Conservation (phyloP, 2,797 vertebrate genomes). For the Falco naumanni region DNA sequence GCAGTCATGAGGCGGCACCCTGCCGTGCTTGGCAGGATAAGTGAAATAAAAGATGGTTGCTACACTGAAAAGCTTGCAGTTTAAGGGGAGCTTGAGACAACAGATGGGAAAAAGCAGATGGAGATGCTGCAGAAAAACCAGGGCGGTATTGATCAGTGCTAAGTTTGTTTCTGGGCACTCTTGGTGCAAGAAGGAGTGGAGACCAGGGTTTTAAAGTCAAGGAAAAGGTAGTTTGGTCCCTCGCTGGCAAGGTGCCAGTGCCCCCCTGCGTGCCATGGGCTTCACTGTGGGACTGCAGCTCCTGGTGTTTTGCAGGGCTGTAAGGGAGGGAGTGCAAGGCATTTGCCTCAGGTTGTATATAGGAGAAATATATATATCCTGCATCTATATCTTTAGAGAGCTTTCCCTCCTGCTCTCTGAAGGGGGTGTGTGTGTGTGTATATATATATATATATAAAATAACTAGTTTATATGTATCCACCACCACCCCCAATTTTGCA, state of each 20-base stretch:
- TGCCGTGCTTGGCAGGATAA: slow-evolving; percentile 25
- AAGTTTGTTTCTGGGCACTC: not conserved
- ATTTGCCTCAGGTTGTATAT: not conserved
- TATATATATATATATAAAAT: not conserved
- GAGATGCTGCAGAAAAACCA: slow-evolving; percentile 14
- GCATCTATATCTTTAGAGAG: not conserved
- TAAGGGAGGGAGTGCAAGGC: not conserved
- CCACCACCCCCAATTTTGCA: not conserved
- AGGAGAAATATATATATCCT: not conserved
- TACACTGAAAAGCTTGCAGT: not conserved
- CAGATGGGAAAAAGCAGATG: slow-evolving; percentile 72
- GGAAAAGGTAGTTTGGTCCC: not conserved
- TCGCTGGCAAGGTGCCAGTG: fast-evolving
- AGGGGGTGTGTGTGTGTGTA: not conserved
- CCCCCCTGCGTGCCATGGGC: fast-evolving
- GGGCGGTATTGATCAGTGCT: not conserved
- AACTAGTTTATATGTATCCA: not conserved
- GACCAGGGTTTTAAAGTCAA: not conserved
- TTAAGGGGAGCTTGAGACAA: slow-evolving; percentile 47
- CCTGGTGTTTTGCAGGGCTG: not conserved
- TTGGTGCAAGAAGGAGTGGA: not conserved
- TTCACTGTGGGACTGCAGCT: not conserved
- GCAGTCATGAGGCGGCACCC: slow-evolving; percentile 17
- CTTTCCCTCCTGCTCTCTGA: not conserved
- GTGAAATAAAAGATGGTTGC: slow-evolving; percentile 28